These are phyloP conservation scores for Gymnothorax reevesii DNA, from an alignment of 2,797 vertebrate genomes.

Conservation along the genomic window DNA sequence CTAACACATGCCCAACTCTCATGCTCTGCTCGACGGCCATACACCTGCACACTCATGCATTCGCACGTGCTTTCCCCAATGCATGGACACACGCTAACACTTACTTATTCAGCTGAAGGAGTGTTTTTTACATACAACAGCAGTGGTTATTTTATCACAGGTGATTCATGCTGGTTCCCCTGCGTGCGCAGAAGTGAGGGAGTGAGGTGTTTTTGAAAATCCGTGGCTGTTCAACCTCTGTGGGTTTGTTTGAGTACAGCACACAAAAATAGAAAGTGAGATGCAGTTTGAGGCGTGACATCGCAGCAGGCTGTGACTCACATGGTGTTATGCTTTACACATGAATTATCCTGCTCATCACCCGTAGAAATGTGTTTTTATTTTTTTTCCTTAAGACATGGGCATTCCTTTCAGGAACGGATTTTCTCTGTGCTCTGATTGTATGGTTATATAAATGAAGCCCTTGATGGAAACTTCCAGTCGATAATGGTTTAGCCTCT, in stretches of 20 bases:
- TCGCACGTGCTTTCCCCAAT: background rate
- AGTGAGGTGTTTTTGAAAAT: slow-evolving; percentile 54
- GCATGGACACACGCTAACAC: slow-evolving; percentile 26
- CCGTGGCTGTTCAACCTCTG: slow-evolving; percentile 45
- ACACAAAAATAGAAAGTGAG: slow-evolving; percentile 50
- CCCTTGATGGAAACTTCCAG: background rate
- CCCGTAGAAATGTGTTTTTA: slow-evolving; percentile 17
- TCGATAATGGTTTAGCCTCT: background rate
- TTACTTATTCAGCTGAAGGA: background rate
- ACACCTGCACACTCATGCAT: slow-evolving; percentile 6
- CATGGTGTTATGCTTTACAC: background rate
- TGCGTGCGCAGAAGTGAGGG: slow-evolving; percentile 36
- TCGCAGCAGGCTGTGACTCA: slow-evolving; percentile 28
- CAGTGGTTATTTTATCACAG: slow-evolving; percentile 1
- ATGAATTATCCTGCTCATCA: slow-evolving; percentile 23
- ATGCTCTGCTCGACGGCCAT: slow-evolving; percentile 17
- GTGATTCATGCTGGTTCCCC: slow-evolving; percentile 29
- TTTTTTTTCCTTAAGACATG: background rate
- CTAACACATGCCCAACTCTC: background rate
- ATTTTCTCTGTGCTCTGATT: background rate
- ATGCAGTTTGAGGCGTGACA: slow-evolving; percentile 45
- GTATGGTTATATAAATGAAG: slow-evolving; percentile 3
- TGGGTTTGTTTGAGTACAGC: slow-evolving; percentile 47
- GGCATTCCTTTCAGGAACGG: background rate
- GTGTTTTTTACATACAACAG: background rate